These are phyloP conservation scores for Urosaurus nigricauda DNA, from an alignment of 2,797 vertebrate genomes.

Conservation along the genomic window DNA sequence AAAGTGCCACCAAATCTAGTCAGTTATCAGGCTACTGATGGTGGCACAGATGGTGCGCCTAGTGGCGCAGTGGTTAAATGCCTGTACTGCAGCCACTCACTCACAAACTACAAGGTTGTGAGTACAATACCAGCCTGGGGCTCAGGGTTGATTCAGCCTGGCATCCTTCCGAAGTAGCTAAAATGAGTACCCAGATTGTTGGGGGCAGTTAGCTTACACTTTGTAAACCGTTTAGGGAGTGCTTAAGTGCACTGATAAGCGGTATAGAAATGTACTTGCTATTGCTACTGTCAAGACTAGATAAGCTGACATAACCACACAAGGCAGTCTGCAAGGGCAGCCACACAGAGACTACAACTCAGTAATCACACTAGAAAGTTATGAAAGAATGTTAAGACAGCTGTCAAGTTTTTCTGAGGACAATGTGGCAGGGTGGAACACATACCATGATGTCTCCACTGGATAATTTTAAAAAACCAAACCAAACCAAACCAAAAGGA, in stretches of 20 bases:
- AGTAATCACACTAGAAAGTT: constrained; percentile 3
- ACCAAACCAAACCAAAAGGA: neutral
- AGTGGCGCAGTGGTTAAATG: too few relatives aligned
- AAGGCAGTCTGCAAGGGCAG: neutral
- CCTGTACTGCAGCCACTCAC: too few relatives aligned
- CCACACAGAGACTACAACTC: neutral
- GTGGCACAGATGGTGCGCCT: too few relatives aligned
- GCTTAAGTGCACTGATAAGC: too few relatives aligned
- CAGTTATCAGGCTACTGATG: neutral
- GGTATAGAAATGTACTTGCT: too few relatives aligned
- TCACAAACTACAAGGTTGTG: too few relatives aligned
- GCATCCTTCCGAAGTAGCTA: too few relatives aligned
- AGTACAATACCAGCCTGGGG: too few relatives aligned
- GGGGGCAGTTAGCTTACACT: too few relatives aligned
- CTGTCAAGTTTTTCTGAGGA: neutral
- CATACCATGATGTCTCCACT: neutral
- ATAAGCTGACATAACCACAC: neutral
- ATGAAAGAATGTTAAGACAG: neutral
- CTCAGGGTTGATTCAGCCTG: too few relatives aligned
- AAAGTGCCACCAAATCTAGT: neutral
- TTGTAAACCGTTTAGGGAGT: too few relatives aligned
- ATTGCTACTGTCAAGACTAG: neutral
- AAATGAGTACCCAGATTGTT: too few relatives aligned
- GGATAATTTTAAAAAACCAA: neutral
- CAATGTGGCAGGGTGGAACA: neutral